Evolutionary conservation across 2,888 invertebrate genomes (phyloP).

Genomic region (Atethmia centrago): DNA sequence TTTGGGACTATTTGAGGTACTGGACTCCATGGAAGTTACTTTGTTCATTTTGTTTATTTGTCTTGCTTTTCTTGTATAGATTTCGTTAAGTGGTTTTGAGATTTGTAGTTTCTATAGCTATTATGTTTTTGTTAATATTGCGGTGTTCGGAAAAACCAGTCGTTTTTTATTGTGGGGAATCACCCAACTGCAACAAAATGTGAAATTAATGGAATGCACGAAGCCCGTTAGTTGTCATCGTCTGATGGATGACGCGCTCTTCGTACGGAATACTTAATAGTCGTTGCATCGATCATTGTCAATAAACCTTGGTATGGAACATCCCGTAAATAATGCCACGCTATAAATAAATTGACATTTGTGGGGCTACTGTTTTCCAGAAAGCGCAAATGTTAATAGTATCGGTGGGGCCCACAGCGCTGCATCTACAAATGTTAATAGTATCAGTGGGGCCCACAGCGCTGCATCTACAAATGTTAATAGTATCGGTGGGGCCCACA

Average conservation of each 20-base stretch:
- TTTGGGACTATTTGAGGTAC: slow-evolving; percentile 18
- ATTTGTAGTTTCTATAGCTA: slow-evolving; percentile 4
- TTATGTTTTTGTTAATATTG: slow-evolving; percentile 37
- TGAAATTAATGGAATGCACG: slow-evolving; percentile 30
- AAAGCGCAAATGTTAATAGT: slow-evolving; percentile 47
- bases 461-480: too few species aligned
- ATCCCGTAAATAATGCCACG: slow-evolving; percentile 53
- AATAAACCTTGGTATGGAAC: slow-evolving; percentile 57
- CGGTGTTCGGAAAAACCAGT: slow-evolving; percentile 6
- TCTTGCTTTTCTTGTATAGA: slow-evolving; percentile 7
- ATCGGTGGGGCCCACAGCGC: slow-evolving; percentile 35
- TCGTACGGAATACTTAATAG: slow-evolving; percentile 62
- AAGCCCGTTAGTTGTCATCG: slow-evolving; percentile 13
- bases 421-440: slow-evolving; percentile 57
- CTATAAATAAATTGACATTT: slow-evolving; percentile 53
- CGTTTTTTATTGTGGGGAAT: slow-evolving; percentile 7
- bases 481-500: too few species aligned
- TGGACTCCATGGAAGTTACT: background rate
- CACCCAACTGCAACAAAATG: slow-evolving; percentile 6
- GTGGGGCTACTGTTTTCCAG: slow-evolving; percentile 32
- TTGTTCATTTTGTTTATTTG: slow-evolving; percentile 10
- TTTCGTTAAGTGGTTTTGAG: slow-evolving; percentile 6
- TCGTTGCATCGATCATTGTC: slow-evolving; percentile 60
- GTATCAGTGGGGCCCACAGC: too few species aligned
- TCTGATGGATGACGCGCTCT: slow-evolving; percentile 57